Evolutionary conservation across 2,113 vertebrate genomes (phyloP).

Genomic region (Rynchops niger): DNA sequence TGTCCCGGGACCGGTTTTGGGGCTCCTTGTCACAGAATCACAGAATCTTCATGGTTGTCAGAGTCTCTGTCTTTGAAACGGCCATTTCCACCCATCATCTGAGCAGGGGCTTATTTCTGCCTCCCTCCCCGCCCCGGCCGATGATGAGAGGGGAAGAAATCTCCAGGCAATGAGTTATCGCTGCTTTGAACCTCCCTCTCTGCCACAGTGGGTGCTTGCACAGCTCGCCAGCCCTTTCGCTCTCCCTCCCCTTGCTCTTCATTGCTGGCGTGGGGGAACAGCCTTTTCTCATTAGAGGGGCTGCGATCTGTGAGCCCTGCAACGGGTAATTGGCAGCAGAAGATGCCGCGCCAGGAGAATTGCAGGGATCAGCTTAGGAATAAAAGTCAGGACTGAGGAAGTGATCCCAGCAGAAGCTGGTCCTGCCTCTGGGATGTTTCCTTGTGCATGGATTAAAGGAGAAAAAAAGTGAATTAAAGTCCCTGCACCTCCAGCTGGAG

Average conservation of each 20-base stretch:
- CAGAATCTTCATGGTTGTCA: too few relatives aligned
- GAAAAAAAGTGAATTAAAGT: background rate
- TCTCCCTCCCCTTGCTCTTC: background rate
- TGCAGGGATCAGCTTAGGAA: background rate
- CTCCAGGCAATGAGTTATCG: background rate
- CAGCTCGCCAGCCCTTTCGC: rapidly evolving
- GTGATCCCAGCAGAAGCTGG: background rate
- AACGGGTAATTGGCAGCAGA: background rate
- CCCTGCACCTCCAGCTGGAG: background rate
- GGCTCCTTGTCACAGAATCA: background rate
- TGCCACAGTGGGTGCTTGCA: background rate
- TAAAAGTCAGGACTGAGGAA: background rate
- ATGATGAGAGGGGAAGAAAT: background rate
- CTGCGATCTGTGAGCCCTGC: background rate
- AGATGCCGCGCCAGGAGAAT: background rate
- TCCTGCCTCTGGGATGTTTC: background rate
- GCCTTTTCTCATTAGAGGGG: background rate
- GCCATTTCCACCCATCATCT: background rate
- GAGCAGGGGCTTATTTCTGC: rapidly evolving
- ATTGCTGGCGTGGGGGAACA: rapidly evolving
- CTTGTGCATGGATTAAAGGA: background rate
- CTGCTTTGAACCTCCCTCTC: background rate
- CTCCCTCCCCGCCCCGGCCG: background rate
- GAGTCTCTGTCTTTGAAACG: background rate
- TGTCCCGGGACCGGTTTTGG: rapidly evolving